These are phyloP conservation scores for Calliopum simillimum DNA, from an alignment of 2,888 invertebrate species.

Conservation along the genomic window DNA sequence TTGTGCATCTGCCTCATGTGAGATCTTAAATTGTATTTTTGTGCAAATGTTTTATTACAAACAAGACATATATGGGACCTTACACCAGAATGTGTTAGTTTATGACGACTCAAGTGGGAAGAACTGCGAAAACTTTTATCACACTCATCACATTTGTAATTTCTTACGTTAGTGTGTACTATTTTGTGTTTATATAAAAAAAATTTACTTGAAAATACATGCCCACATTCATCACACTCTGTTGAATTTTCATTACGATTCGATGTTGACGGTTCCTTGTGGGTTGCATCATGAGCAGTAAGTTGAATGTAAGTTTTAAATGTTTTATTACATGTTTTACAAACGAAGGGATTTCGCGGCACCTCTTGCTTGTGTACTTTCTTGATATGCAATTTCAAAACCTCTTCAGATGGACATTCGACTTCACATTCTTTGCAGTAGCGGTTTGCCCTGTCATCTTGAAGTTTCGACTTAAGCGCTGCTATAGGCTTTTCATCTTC, in stretches of 20 bases:
- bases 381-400: conserved; percentile 31
- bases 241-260: conserved; percentile 10
- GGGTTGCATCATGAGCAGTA: conserved; percentile 9
- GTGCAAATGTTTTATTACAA: conserved; percentile 15
- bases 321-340: conserved; percentile 11
- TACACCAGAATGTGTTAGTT: conserved; percentile 21
- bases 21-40: conserved; percentile 16
- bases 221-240: conserved; percentile 26
- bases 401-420: conserved; percentile 36
- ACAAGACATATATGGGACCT: conserved; percentile 17
- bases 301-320: conserved; percentile 11
- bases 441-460: background rate
- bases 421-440: conserved; percentile 36
- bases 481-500: conserved; percentile 8
- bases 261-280: conserved; percentile 6
- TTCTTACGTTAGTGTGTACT: conserved; percentile 25
- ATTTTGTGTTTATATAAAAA: conserved; percentile 28
- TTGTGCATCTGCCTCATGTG: conserved; percentile 16
- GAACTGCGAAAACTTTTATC: conserved; percentile 26
- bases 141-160: conserved; percentile 29
- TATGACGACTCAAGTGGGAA: conserved; percentile 36
- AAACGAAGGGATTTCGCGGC: conserved; percentile 6
- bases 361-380: conserved; percentile 26
- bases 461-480: background rate
- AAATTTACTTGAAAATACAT: conserved; percentile 6